Base-by-base conservation (phyloP, 2,888 invertebrate species). In the Azorinus chamasolen region DNA sequence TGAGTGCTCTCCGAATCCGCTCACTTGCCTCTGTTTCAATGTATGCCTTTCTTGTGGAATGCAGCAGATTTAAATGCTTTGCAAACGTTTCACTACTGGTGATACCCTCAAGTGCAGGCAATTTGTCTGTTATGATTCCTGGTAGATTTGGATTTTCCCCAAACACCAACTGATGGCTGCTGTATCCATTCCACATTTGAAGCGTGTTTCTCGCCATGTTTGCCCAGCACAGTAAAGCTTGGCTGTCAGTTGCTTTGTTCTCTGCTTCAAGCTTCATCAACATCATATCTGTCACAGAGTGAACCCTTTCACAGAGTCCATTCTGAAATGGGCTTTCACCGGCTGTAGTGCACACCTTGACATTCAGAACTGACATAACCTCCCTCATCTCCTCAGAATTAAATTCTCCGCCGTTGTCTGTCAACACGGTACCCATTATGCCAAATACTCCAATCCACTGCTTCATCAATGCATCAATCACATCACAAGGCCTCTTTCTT, bases 1-100 rank as follows among this genome's bases (percentile, higher is more conserved):
- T 32, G 0, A 85, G 50, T 3, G 85, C 83, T 61, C 84, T 39
- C 18, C 73, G 48, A 10, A 84, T 73, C 37, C 80, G 64, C 45
- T 83, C 85, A 70, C 66, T 58, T 22, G 80, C 50, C 50, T 86
- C 84, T 37, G 80, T 59, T 37, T 77, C 37, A 24, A 82, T 81
- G 46, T 58, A 83, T 27, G 80, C 80, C 20, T 68, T 74, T 8
- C 82, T 22, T 12, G 73, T 20, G 10, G 43, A 62, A 65, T 69
- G 37, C 18, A 77, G 43, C 6, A 45, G 58, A 62, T 70, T 73
- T 25, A 75, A 46, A 62, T 74, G 62, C 37, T 62, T 50, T 14
- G 54, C 62, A 50, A 74, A 68, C 10, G 4, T 18, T 41, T 63
- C 63, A 41, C 63, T 63, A 6, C 24, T 63, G 70, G 79, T 83